Percentiles rank a stretch among this genome's conserved stretches.
phyloP scores from a whole-genome alignment of 2,888 invertebrate species.

The Nephrotoma guestfalica region DNA sequence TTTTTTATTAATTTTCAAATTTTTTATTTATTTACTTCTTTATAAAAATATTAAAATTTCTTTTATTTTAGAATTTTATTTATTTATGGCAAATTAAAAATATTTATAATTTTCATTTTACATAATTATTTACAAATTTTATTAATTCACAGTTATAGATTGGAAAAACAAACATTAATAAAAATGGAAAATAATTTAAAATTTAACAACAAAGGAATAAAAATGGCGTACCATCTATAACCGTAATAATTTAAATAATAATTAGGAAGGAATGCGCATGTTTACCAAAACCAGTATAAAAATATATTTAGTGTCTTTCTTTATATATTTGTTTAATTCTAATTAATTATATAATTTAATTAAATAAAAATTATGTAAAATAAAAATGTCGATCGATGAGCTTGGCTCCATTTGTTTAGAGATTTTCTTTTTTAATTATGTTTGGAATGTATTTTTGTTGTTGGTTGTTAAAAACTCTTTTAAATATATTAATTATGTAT shows the following conservation, averaged over 20 bases:
- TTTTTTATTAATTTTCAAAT: not conserved
- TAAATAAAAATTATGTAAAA: conserved; percentile 3
- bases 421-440: not conserved
- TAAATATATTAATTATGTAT: not conserved
- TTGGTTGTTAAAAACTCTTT: not conserved
- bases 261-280: not conserved
- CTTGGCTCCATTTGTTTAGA: conserved; percentile 3
- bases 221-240: not conserved
- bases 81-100: not conserved
- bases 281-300: not conserved
- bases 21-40: not conserved
- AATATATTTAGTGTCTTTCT: not conserved
- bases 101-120: not conserved
- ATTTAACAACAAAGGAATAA: not conserved
- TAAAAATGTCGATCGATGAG: not conserved
- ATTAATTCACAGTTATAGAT: not conserved
- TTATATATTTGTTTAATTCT: not conserved
- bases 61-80: not conserved
- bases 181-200: not conserved
- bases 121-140: not conserved
- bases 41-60: not conserved
- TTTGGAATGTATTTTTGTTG: not conserved
- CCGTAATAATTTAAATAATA: not conserved
- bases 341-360: not conserved
- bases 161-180: not conserved